Evolutionary conservation across 2,797 vertebrate species (phyloP), one percentile per base, ranked within the genome.

Genomic region (Sternotherus odoratus): DNA sequence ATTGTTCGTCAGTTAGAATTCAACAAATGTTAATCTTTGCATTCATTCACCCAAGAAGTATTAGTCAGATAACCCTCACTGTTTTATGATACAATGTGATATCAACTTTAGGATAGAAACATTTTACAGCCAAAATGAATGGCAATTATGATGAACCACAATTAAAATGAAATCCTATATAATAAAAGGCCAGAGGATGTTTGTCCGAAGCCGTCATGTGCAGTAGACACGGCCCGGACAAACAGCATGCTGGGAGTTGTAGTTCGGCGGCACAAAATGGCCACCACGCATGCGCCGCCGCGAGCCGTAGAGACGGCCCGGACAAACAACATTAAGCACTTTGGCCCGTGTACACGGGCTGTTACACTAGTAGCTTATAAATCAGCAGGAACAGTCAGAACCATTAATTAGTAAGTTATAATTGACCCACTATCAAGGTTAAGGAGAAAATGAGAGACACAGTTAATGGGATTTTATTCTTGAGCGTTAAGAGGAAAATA

Each of bases 341-440:
- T n/a, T n/a, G n/a, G n/a, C n/a, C n/a, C n/a, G n/a, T n/a, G n/a
- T n/a, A n/a, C n/a, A n/a, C n/a, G n/a, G n/a, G n/a, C n/a, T n/a
- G n/a, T n/a, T n/a, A n/a, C n/a, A n/a, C n/a, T n/a, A n/a, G n/a
- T 85, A 78, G 85, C 33, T 95, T 50, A 49, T 77, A 92, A 94
- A 94, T 82, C 7, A 19, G 79, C 77, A 15, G 6, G 3, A 79
- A 91, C 77, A 7, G 82, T n/a, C 33, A 74, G 30, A 91, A 79
- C 88, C 49, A 80, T 5, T 36, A 69, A 49, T 36, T 24, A 91
- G 78, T 36, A 46, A 87, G 53, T 39, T 21, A 49, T 24, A 84
- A 53, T 82, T 46, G 82, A 1, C 3, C 39, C 12, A 69, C 49
- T 60, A 72, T 94, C 53, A 15, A 87, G 88, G 5, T 63, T 79